These are phyloP conservation scores for Eurytemora carolleeae DNA, from an alignment of 1,140 invertebrate genomes.

Conservation along the genomic window DNA sequence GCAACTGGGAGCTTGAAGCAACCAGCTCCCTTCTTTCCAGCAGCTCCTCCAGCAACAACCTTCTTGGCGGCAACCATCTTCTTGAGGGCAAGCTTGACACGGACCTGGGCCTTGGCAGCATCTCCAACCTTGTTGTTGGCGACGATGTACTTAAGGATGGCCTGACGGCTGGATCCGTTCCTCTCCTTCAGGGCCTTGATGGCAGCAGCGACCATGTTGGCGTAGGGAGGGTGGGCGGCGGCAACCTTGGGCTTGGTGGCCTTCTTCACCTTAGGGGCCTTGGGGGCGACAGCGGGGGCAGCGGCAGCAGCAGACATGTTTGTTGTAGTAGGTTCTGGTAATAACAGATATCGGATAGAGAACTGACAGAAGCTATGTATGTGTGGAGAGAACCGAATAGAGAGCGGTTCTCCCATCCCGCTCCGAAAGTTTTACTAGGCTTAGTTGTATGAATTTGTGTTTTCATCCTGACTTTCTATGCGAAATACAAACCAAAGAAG, in stretches of 20 bases:
- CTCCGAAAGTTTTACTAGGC: too few species aligned
- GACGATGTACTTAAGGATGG: slow-evolving; percentile 41
- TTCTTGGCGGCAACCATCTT: slow-evolving; percentile 28
- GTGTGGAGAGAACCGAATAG: too few species aligned
- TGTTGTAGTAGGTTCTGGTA: too few species aligned
- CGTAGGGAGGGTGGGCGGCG: slow-evolving; percentile 24
- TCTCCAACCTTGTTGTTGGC: slow-evolving; percentile 36
- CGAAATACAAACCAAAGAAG: too few species aligned
- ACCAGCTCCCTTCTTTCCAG: slow-evolving; percentile 38
- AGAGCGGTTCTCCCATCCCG: too few species aligned
- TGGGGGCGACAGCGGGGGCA: slow-evolving; percentile 18
- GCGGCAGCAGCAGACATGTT: too few species aligned
- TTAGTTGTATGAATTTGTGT: too few species aligned
- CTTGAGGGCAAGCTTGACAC: slow-evolving; percentile 30
- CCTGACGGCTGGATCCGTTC: slow-evolving; percentile 36
- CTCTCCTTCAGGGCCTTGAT: slow-evolving; percentile 38
- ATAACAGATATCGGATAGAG: too few species aligned
- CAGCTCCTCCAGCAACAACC: slow-evolving; percentile 36
- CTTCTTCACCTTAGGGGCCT: too few species aligned
- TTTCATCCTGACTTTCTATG: too few species aligned
- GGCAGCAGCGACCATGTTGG: slow-evolving; percentile 32
- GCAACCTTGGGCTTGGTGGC: too few species aligned
- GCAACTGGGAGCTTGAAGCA: slow-evolving; percentile 33
- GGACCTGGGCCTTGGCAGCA: slow-evolving; percentile 34
- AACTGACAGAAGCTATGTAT: too few species aligned